phyloP scores from a whole-genome alignment of 1,140 invertebrate species.

The Orussus abietinus region DNA sequence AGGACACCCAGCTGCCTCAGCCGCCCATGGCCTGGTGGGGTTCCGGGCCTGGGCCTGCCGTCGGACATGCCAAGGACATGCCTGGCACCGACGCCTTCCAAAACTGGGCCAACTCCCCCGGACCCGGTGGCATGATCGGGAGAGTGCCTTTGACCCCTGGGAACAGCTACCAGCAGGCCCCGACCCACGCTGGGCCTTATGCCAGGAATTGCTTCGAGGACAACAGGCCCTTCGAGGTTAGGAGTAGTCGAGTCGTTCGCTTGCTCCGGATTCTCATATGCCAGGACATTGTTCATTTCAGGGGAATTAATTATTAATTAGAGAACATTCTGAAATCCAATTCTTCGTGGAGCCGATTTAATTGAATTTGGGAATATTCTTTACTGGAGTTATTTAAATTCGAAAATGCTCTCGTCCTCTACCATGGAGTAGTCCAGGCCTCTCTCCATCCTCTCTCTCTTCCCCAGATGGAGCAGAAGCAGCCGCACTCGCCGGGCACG shows the following conservation, averaged over 20 bases:
- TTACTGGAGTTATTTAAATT: no score
- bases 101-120: slow-evolving; percentile 32
- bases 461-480: slow-evolving; percentile 34
- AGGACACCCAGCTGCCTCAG: slow-evolving; percentile 33
- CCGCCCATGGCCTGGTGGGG: slow-evolving; percentile 39
- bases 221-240: slow-evolving; percentile 32
- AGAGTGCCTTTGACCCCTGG: slow-evolving; percentile 25
- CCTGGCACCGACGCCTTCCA: slow-evolving; percentile 24
- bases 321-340: no score
- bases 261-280: no score
- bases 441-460: no score
- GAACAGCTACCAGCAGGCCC: slow-evolving; percentile 33
- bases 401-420: no score
- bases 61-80: slow-evolving; percentile 24
- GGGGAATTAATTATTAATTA: no score
- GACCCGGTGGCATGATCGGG: slow-evolving; percentile 18
- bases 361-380: no score
- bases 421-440: no score
- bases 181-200: slow-evolving; percentile 21
- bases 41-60: slow-evolving; percentile 5
- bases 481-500: slow-evolving; percentile 26
- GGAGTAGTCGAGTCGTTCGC: no score
- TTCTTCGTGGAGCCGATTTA: no score
- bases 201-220: slow-evolving; percentile 30
- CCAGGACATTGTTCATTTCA: no score